Evolutionary conservation across 2,797 vertebrate species (phyloP).

Genomic region (Lagorchestes hirsutus): DNA sequence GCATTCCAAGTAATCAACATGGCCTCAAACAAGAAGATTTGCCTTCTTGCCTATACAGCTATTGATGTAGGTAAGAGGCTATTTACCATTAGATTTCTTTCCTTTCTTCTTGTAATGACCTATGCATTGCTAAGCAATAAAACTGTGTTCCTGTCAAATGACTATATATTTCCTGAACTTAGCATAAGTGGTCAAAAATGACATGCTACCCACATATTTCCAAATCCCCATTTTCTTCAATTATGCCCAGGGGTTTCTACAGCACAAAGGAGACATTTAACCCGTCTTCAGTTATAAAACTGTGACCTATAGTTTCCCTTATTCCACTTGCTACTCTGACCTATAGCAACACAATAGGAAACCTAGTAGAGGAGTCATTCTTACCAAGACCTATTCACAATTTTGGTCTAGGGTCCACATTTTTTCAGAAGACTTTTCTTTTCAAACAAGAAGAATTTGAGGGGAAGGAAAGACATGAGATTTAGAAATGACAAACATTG

Average conservation of each 20-base stretch:
- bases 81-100: constrained; percentile 27
- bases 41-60: constrained; percentile 24
- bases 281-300: constrained; percentile 13
- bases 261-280: neutral
- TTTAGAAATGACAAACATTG: neutral
- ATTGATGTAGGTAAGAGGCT: constrained; percentile 9
- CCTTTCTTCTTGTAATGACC: neutral
- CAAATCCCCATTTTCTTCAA: constrained; percentile 7
- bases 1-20: neutral
- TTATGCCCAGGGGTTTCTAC: neutral
- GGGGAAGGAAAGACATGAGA: neutral
- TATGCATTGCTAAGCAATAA: constrained; percentile 10
- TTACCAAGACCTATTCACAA: neutral
- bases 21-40: neutral
- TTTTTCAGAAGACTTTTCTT: constrained; percentile 22
- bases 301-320: constrained; percentile 52
- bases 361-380: constrained; percentile 41
- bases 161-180: neutral
- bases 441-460: neutral
- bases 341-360: constrained; percentile 54
- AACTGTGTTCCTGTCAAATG: neutral
- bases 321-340: constrained; percentile 32
- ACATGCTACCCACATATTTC: neutral
- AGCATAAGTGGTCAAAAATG: constrained; percentile 13
- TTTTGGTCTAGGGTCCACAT: constrained; percentile 12